phyloP scores from a whole-genome alignment of 2,888 invertebrate genomes.

The Leucania comma region DNA sequence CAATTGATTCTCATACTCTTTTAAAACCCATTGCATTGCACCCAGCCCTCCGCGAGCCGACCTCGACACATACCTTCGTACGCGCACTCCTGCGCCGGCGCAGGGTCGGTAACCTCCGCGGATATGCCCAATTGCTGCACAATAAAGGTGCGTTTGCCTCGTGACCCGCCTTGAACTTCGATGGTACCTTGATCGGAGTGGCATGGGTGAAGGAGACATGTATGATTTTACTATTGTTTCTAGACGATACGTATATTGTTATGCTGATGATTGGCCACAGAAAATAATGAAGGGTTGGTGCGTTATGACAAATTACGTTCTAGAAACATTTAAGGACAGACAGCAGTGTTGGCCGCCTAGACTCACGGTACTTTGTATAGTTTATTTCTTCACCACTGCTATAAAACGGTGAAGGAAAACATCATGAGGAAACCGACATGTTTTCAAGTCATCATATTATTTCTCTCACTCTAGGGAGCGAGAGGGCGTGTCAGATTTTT shows the following conservation, averaged over 20 bases:
- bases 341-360: too few relatives aligned
- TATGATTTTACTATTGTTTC: neutral
- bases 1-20: neutral
- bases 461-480: too few relatives aligned
- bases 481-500: too few relatives aligned
- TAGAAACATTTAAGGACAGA: neutral
- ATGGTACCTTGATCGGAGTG: slow-evolving; percentile 53
- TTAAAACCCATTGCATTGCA: neutral
- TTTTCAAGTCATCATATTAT: too few relatives aligned
- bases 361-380: too few relatives aligned
- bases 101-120: slow-evolving; percentile 78
- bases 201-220: neutral
- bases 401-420: too few relatives aligned
- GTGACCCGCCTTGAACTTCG: slow-evolving; percentile 85
- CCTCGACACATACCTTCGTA: slow-evolving; percentile 67
- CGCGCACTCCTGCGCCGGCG: slow-evolving; percentile 60
- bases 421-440: too few relatives aligned
- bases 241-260: neutral
- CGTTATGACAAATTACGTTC: neutral
- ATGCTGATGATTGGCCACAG: neutral
- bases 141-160: slow-evolving; percentile 87
- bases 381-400: too few relatives aligned
- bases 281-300: neutral
- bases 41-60: slow-evolving; percentile 26
- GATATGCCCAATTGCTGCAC: slow-evolving; percentile 81